Base-by-base conservation (phyloP, 2,888 invertebrate species). In the Polietes domitor region DNA sequence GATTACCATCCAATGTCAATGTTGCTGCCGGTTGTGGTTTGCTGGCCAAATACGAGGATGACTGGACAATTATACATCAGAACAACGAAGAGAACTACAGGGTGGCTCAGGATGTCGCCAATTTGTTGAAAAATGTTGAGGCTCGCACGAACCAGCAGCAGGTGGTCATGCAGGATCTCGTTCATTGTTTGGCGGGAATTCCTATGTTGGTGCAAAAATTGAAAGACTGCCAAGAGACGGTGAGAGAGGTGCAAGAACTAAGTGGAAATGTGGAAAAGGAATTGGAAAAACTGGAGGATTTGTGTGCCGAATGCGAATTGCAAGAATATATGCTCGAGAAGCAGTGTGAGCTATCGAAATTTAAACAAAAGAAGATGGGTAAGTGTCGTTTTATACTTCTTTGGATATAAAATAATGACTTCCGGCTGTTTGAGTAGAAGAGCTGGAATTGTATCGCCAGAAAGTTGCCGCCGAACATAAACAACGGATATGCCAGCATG, bases 331-430 rank as follows among this genome's bases (percentile, higher is more conserved):
- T 95, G 88, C 89, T 94, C 58, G 94, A 95, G 87, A 95, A 95
- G 87, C 92, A 94, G 81, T 94, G 94, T 88, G 94, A 95, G 85
- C 91, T 95, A 83, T 93, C 94, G 2, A 91, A 94, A 81, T 94
- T 94, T 86, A 94, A 95, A 89, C 94, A 95, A 87, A 94, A 93
- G 85, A 95, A 95, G 91, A 91, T 94, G 85, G 94, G 95, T 94
- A 91, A 85, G 83, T 73, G 17, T 12, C 32, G 19, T 19, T 71
- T 2, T 41, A 3, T 37, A 37, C 32, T 32, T 24, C 15, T 12
- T 43, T 12, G 21, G 12, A 53, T 28, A n/a, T 78, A 43, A 10
- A 73, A 12, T 74, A 41, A 41, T 55, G 4, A 10, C 10, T 37
- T 9, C 37, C 37, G 41, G 21, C 53, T 65, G 41, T 37, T 65